Evolutionary conservation across 2,888 invertebrate species (phyloP).

Genomic region (Noctuana brunneofusca): DNA sequence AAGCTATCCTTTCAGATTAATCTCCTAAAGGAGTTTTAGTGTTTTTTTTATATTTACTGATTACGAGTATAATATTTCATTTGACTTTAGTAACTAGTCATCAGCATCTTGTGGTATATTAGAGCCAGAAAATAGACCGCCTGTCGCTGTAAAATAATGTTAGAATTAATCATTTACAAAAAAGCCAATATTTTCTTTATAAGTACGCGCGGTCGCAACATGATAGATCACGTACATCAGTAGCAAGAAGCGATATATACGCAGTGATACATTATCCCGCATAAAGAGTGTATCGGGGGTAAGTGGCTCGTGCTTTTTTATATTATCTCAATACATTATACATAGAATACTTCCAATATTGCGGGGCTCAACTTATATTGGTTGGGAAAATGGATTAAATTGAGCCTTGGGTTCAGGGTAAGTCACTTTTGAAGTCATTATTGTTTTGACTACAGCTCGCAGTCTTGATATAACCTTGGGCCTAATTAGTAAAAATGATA

Average conservation of each 20-base stretch:
- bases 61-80: too few relatives aligned
- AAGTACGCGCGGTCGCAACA: background rate
- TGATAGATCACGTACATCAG: constrained; percentile 8
- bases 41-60: too few relatives aligned
- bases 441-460: too few relatives aligned
- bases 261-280: constrained; percentile 5
- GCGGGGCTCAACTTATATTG: background rate
- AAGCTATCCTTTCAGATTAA: too few relatives aligned
- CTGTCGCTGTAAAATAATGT: background rate
- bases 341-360: background rate
- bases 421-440: background rate
- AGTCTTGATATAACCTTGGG: too few relatives aligned
- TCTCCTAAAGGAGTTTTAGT: too few relatives aligned
- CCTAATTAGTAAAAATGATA: too few relatives aligned
- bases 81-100: too few relatives aligned
- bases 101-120: background rate
- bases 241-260: constrained; percentile 8
- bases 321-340: constrained; percentile 4
- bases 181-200: background rate
- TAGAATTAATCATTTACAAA: background rate
- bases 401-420: background rate
- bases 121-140: background rate
- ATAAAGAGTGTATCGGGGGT: constrained; percentile 5
- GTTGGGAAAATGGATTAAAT: background rate
- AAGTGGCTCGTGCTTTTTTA: background rate